Percentiles rank a stretch among this genome's conserved stretches.
phyloP scores from a whole-genome alignment of 2,113 vertebrate genomes.

The Erpornis zantholeuca region DNA sequence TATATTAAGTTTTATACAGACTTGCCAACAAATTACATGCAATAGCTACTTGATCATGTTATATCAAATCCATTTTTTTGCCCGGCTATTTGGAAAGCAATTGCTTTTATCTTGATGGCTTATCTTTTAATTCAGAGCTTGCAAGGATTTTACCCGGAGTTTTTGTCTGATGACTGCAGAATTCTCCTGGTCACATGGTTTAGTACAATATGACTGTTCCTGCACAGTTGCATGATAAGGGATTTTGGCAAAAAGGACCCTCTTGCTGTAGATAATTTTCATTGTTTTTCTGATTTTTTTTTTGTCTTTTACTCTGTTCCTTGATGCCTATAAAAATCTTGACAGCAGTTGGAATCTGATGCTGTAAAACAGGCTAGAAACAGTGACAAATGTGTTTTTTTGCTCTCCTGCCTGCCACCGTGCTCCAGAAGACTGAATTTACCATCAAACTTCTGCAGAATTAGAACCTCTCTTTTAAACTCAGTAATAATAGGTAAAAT shows the following conservation, averaged over 20 bases:
- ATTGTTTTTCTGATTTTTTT: not conserved
- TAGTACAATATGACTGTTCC: not conserved
- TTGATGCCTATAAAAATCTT: not conserved
- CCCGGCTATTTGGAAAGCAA: not conserved
- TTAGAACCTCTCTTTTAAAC: not conserved
- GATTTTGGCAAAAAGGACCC: not conserved
- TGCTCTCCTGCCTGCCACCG: not conserved
- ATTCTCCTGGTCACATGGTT: not conserved
- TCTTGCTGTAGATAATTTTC: not conserved
- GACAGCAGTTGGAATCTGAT: not conserved
- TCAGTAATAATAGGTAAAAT: not conserved
- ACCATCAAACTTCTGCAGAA: not conserved
- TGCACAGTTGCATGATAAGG: not conserved
- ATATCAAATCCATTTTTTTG: not conserved
- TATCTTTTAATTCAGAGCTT: not conserved
- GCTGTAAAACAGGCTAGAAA: not conserved
- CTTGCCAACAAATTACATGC: constrained; percentile 36
- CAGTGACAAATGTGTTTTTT: not conserved
- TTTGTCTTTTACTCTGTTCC: not conserved
- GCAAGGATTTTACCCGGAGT: not conserved
- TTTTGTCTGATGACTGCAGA: not conserved
- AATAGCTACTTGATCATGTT: not conserved
- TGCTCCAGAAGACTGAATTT: not conserved
- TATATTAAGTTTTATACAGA: constrained; percentile 62
- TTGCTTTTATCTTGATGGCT: constrained; percentile 1